Evolutionary conservation across 1,140 invertebrate species (phyloP), one percentile per base, ranked within the genome.

Genomic region (Palaemon carinicauda): DNA sequence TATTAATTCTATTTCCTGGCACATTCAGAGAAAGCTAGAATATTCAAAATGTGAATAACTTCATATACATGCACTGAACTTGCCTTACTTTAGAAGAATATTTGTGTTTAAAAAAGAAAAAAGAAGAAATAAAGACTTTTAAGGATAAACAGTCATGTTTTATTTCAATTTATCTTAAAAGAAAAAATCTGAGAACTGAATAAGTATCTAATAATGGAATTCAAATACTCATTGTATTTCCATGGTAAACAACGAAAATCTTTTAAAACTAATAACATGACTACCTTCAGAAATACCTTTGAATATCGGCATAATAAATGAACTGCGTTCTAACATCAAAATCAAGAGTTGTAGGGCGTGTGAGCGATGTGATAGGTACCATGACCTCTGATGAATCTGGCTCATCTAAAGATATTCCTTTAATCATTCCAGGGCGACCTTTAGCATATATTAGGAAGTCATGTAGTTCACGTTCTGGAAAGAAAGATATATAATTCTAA

Each of bases 241-340:
- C 12, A 41, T 9, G 41, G 41, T 12, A 41, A 5, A 41, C 41
- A 41, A 41, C 7, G 12, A 41, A 3, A 71, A 19, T 73, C 29
- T 27, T 73, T 73, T 73, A 41, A 12, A 41, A 41, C 41, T 41
- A 41, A 65, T 24, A 65, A 21, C 5, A 17, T 65, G 60, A 56
- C n/a, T 33, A 27, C n/a, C 51, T 24, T 24, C 31, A 51, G n/a
- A 21, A 31, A 29, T 21, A 89, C 91, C 92, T 91, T 90, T 93
- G 93, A 79, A 92, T 92, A 91, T 95, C 94, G 33, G 94, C 93
- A 91, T 94, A 96, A 91, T 96, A 95, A 51, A 97, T 94, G 71
- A 92, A 93, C 83, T 93, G 92, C 29, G 92, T 92, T n/a, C 90
- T 91, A 1, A 93, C 92, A 92, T 96, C 94, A 90, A 93, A 95